Evolutionary conservation across 64 coral and sea anemone genomes (phyloP).

Genomic region (Astreopora myriophthalma): DNA sequence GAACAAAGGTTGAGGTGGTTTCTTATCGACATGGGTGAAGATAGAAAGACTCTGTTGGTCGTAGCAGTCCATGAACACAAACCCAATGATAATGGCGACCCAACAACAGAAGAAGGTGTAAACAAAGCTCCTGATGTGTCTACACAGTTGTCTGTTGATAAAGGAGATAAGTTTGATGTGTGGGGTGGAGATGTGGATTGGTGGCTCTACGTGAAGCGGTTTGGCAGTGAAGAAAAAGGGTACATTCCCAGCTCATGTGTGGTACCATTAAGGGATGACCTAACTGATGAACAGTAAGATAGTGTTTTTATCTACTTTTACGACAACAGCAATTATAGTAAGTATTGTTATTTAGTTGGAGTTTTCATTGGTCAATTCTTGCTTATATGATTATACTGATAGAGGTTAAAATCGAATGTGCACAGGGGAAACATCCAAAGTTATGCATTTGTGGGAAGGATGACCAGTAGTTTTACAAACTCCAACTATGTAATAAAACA

Average conservation of each 20-base stretch:
- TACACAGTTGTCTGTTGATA: slow-evolving; percentile 60
- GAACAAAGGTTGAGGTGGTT: neutral
- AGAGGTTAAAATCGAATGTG: too few relatives aligned
- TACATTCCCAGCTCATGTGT: slow-evolving; percentile 83
- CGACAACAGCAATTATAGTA: too few relatives aligned
- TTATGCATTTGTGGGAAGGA: too few relatives aligned
- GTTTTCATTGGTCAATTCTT: too few relatives aligned
- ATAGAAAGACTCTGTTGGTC: slow-evolving; percentile 53
- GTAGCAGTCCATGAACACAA: slow-evolving; percentile 64
- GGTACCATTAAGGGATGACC: slow-evolving; percentile 69
- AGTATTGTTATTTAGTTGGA: too few relatives aligned
- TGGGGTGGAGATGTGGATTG: slow-evolving; percentile 34
- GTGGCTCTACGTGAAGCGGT: slow-evolving; percentile 75
- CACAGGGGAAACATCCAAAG: too few relatives aligned
- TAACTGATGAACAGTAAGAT: slow-evolving; percentile 65
- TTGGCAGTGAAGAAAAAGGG: slow-evolving; percentile 58
- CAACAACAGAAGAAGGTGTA: slow-evolving; percentile 19
- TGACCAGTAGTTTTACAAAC: too few relatives aligned
- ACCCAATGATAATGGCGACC: slow-evolving; percentile 58
- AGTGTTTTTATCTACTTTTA: too few relatives aligned
- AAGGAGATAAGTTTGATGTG: slow-evolving; percentile 53
- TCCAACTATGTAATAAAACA: too few relatives aligned
- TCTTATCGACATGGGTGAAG: neutral
- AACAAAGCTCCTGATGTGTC: slow-evolving; percentile 65
- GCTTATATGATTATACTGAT: too few relatives aligned